phyloP scores from a whole-genome alignment of 2,888 invertebrate species.

The Caradrina clavipalpis region DNA sequence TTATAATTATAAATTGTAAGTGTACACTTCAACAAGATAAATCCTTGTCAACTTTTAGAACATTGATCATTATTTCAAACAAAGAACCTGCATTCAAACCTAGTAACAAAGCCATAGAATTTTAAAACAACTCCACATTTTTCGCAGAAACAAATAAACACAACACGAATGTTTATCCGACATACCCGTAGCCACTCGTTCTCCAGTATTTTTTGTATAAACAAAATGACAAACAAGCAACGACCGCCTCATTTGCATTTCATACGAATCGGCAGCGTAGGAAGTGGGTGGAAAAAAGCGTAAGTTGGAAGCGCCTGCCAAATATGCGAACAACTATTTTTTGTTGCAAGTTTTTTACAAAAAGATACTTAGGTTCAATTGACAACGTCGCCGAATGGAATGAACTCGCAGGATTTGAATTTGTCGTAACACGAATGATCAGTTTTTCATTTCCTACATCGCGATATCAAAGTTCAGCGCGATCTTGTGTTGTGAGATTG shows the following conservation, averaged over 20 bases:
- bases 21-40: too few relatives aligned
- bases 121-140: constrained; percentile 24
- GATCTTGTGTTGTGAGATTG: too few relatives aligned
- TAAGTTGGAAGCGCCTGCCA: constrained; percentile 36
- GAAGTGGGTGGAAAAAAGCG: constrained; percentile 23
- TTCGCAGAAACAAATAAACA: constrained; percentile 17
- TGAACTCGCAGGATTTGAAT: too few relatives aligned
- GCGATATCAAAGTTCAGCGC: too few relatives aligned
- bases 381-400: too few relatives aligned
- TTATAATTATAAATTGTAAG: too few relatives aligned
- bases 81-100: background rate
- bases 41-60: background rate
- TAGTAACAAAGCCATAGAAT: constrained; percentile 2
- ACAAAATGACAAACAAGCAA: constrained; percentile 63
- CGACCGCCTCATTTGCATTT: constrained; percentile 67
- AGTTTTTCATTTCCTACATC: too few relatives aligned
- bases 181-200: constrained; percentile 24
- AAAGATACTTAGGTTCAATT: background rate
- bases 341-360: constrained; percentile 5
- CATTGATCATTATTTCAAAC: background rate
- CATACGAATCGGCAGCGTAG: constrained; percentile 59
- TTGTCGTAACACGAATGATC: too few relatives aligned
- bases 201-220: constrained; percentile 57
- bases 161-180: constrained; percentile 47
- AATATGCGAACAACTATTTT: constrained; percentile 36